phyloP scores from a whole-genome alignment of 2,113 vertebrate genomes.

The Erythrocercus mccallii region DNA sequence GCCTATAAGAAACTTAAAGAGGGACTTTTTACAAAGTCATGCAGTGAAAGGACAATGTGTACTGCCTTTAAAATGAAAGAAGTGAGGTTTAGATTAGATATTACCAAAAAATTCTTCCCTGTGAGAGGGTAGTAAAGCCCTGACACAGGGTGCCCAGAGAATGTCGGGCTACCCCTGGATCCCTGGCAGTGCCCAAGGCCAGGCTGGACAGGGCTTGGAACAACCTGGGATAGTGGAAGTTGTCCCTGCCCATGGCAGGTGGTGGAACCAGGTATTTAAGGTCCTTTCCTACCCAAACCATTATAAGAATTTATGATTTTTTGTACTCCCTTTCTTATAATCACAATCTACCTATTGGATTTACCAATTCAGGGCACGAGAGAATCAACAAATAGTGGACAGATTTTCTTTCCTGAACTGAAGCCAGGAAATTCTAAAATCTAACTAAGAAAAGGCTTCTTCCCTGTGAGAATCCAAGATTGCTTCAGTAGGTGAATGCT shows the following conservation, averaged over 20 bases:
- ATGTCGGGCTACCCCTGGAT: background rate
- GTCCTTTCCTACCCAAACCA: background rate
- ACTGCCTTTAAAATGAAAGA: background rate
- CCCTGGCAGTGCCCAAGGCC: background rate
- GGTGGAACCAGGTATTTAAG: background rate
- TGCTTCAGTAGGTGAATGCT: background rate
- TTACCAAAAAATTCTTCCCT: background rate
- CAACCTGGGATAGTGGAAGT: fast-evolving
- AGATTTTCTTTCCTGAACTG: background rate
- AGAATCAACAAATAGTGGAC: background rate
- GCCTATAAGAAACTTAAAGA: background rate
- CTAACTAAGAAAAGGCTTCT: background rate
- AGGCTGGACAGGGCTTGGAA: background rate
- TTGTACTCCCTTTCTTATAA: background rate
- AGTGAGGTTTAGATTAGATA: background rate
- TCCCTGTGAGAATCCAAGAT: background rate
- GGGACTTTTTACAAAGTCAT: fast-evolving
- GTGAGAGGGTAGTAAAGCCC: fast-evolving
- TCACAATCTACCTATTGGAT: background rate
- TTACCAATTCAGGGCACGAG: background rate
- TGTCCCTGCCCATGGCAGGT: background rate
- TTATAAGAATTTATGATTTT: background rate
- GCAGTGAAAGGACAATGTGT: background rate
- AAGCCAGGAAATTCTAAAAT: background rate
- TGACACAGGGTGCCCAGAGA: background rate